phyloP scores from a whole-genome alignment of 2,113 vertebrate species.

The Coptodon bakossiorum region DNA sequence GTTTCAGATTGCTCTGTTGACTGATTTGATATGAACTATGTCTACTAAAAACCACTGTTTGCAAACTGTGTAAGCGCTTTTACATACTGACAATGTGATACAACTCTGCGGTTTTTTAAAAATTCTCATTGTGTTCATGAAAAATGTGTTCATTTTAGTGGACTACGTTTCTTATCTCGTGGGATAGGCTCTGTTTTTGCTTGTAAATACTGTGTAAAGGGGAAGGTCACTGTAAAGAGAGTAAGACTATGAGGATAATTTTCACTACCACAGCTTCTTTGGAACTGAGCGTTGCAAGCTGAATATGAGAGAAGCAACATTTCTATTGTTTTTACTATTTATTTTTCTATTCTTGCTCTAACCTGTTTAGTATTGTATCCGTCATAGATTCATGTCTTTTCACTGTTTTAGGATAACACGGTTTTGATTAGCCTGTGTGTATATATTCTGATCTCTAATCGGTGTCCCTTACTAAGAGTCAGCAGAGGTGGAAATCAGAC shows the following conservation, averaged over 20 bases:
- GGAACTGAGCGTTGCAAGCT: slow-evolving; percentile 27
- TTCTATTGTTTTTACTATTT: slow-evolving; percentile 64
- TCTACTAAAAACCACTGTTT: slow-evolving; percentile 45
- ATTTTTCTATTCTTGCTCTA: slow-evolving; percentile 69
- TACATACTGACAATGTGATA: slow-evolving; percentile 54
- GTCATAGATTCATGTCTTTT: slow-evolving; percentile 10
- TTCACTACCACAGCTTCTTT: slow-evolving; percentile 53
- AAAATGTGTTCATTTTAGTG: slow-evolving; percentile 37
- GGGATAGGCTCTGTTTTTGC: slow-evolving; percentile 13
- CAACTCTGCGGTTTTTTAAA: slow-evolving; percentile 43
- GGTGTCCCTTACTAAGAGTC: background rate
- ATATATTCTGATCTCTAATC: slow-evolving; percentile 10
- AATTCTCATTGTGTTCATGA: slow-evolving; percentile 51
- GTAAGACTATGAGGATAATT: slow-evolving; percentile 51
- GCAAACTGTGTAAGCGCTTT: slow-evolving; percentile 62
- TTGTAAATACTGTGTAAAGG: slow-evolving; percentile 69
- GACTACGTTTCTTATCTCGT: slow-evolving; percentile 29
- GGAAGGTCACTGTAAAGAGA: slow-evolving; percentile 56
- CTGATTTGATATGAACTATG: slow-evolving; percentile 49
- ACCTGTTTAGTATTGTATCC: slow-evolving; percentile 53
- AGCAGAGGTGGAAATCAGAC: background rate
- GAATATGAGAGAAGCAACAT: slow-evolving; percentile 39
- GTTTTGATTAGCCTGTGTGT: slow-evolving; percentile 1
- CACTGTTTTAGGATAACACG: slow-evolving; percentile 13
- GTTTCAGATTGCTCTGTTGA: slow-evolving; percentile 24